These are phyloP conservation scores for Cataglyphis altisquamis DNA, from an alignment of 2,888 invertebrate species.

Conservation along the genomic window DNA sequence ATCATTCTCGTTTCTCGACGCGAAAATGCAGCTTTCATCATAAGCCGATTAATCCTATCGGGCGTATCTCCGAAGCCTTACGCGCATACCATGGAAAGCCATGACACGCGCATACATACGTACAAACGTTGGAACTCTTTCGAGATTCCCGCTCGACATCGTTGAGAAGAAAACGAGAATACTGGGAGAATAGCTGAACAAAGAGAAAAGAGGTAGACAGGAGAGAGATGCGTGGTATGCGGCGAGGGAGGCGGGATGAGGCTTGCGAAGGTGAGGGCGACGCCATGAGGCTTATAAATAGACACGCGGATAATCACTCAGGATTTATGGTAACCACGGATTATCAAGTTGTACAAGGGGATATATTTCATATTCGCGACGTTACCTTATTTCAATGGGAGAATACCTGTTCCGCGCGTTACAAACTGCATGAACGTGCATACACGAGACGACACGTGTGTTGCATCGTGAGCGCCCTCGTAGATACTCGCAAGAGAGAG, in stretches of 20 bases:
- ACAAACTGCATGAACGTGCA: constrained; percentile 77
- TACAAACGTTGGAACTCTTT: constrained; percentile 63
- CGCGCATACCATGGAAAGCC: constrained; percentile 62
- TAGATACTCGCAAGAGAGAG: constrained; percentile 21
- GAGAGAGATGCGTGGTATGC: constrained; percentile 40
- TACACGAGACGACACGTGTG: constrained; percentile 73
- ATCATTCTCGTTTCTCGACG: constrained; percentile 66
- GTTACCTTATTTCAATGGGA: constrained; percentile 85
- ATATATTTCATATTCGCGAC: constrained; percentile 86
- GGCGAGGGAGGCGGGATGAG: constrained; percentile 43
- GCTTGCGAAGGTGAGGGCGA: constrained; percentile 72
- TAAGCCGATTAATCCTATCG: constrained; percentile 77
- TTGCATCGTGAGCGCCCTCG: constrained; percentile 59
- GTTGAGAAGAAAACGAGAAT: constrained; percentile 60
- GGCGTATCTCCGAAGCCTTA: constrained; percentile 67
- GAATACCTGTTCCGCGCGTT: constrained; percentile 83
- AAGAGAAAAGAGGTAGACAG: constrained; percentile 63
- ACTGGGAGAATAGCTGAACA: constrained; percentile 62
- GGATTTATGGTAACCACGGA: constrained; percentile 86
- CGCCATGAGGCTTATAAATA: constrained; percentile 84
- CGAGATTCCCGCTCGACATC: constrained; percentile 65
- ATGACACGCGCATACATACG: constrained; percentile 67
- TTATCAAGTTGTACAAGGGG: constrained; percentile 86
- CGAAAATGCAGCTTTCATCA: constrained; percentile 61
- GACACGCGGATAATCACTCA: constrained; percentile 86